Conservation (phyloP, 2,797 vertebrate species). For the Poeciliopsis gracilis region DNA sequence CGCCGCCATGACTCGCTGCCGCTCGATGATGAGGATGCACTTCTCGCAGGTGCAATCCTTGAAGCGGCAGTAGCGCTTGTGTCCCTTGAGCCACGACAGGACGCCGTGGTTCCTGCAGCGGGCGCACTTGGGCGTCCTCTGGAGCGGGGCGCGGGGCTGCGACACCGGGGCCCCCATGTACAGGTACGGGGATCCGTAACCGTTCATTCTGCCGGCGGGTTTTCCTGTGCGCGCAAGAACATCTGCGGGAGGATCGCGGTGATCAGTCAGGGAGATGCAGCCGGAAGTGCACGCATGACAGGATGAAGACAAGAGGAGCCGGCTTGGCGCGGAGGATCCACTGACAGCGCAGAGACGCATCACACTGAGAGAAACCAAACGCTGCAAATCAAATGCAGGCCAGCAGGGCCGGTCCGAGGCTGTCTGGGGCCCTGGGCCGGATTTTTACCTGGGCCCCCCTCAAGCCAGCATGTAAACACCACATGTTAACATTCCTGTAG, state of each 20-base stretch:
- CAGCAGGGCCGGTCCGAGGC: neutral
- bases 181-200: conserved; percentile 95
- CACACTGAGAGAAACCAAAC: conserved; percentile 75
- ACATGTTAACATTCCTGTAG: too few species aligned
- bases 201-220: conserved; percentile 85
- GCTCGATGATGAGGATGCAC: conserved; percentile 96
- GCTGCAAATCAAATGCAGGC: conserved; percentile 32
- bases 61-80: conserved; percentile 98
- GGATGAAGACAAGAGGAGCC: conserved; percentile 55
- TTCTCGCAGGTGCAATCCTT: conserved; percentile 98
- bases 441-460: too few species aligned
- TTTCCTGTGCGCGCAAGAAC: conserved; percentile 46
- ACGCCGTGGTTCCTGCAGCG: conserved; percentile 97
- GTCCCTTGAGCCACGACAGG: conserved; percentile 96
- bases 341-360: conserved; percentile 65
- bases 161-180: conserved; percentile 95
- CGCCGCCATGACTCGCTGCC: conserved; percentile 97
- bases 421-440: too few species aligned
- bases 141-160: conserved; percentile 91
- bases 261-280: conserved; percentile 51
- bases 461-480: too few species aligned
- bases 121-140: conserved; percentile 96
- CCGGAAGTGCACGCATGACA: conserved; percentile 65
- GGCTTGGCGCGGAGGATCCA: conserved; percentile 70
- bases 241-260: conserved; percentile 41